Evolutionary conservation across 2,888 invertebrate species (phyloP), one percentile per base, ranked within the genome.

Genomic region (Drosophila greeni): DNA sequence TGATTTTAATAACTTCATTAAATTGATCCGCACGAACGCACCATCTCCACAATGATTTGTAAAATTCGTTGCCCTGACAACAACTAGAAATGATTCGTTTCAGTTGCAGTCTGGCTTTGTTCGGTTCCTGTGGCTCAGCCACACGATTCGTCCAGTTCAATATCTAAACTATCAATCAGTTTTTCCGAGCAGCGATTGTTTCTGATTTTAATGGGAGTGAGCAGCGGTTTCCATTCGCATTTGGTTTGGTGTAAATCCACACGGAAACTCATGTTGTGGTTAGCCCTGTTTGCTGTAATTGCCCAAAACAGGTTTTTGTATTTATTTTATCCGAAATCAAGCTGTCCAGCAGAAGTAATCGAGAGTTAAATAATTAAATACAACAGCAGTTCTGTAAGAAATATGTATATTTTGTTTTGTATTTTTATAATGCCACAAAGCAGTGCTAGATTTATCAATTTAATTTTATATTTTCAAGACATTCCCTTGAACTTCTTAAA

Each of bases 1-100:
- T 45, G 52, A 33, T 62, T 74, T 62, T 49, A 70, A 70, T 60
- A 56, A 71, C 65, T 56, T 69, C 47, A 70, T 70, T 66, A 74
- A 70, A 75, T 60, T 73, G 18, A 58, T 66, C 20, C 53, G 72
- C 66, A 8, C 66, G 37, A 23, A 7, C 14, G 72, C 58, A 52
- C 59, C 31, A 14, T 39, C 33, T 12, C 16, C n/a, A 23, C 37
- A 48, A 65, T 16, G 16, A 40, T 34, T 49, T 18, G 49, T 29
- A 14, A 11, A 40, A 45, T 29, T 45, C n/a, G 23, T 45, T 33
- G 49, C 24, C 58, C 34, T 67, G 34, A 37, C 37, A 56, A 51
- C 45, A 9, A 8, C 47, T 47, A 31, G 5, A 9, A 24, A 16
- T 16, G n/a, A 9, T 24, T n/a, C n/a, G n/a, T 24, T 16, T 29